A percentile compares a stretch with the other conserved stretches of the same genome.
Conservation (phyloP, 1,140 invertebrate species). For the Cotesia chilonis region DNA sequence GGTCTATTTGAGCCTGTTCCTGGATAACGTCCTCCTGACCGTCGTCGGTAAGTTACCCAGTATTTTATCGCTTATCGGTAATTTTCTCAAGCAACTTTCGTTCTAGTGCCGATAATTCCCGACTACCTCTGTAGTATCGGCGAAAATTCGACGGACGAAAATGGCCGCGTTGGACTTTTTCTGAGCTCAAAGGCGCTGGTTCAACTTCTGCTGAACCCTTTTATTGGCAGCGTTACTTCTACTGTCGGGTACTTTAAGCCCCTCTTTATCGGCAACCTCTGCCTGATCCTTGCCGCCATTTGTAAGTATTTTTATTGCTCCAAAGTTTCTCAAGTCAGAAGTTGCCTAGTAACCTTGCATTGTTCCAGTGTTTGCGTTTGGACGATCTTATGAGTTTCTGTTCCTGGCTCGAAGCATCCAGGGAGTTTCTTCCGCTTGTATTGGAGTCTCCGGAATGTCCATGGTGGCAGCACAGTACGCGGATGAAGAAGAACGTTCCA, state of each 20-base stretch:
- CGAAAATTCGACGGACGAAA: slow-evolving; percentile 71
- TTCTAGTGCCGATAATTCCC: slow-evolving; percentile 86
- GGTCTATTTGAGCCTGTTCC: slow-evolving; percentile 74
- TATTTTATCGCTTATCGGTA: no score
- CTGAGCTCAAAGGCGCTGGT: slow-evolving; percentile 88
- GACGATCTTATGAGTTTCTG: slow-evolving; percentile 76
- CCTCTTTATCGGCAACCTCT: slow-evolving; percentile 82
- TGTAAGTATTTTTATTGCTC: slow-evolving; percentile 68
- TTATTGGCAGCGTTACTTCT: slow-evolving; percentile 77
- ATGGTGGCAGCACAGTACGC: slow-evolving; percentile 69
- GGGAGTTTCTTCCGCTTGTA: slow-evolving; percentile 85
- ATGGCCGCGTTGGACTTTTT: slow-evolving; percentile 80
- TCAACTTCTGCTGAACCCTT: slow-evolving; percentile 84
- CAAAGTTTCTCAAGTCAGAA: neutral
- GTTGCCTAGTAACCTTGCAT: slow-evolving; percentile 5
- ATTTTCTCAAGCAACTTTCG: neutral
- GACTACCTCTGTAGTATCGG: slow-evolving; percentile 76
- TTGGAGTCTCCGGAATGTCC: slow-evolving; percentile 79
- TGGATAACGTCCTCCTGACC: slow-evolving; percentile 81
- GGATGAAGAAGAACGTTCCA: slow-evolving; percentile 70
- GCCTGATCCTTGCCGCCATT: slow-evolving; percentile 81
- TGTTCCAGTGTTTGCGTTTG: slow-evolving; percentile 80
- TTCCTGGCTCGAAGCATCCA: slow-evolving; percentile 85
- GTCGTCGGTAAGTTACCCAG: slow-evolving; percentile 75
- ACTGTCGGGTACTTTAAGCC: slow-evolving; percentile 81